Conservation (phyloP, 1,140 invertebrate species). For the Brachionus asplanchnoidis region DNA sequence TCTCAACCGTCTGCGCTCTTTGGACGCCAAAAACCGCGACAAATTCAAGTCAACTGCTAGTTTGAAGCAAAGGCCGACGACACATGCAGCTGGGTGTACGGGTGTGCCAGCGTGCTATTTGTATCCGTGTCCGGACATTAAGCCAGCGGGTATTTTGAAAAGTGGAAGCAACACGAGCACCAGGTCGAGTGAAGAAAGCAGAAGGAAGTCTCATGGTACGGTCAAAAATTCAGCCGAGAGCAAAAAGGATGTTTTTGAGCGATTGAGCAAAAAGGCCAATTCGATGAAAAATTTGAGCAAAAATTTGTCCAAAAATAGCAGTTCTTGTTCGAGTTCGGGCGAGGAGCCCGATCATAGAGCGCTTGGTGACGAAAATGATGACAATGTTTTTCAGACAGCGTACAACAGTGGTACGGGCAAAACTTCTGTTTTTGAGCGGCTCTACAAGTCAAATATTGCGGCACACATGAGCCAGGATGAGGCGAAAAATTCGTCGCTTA, state of each 20-base stretch:
- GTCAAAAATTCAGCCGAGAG: not conserved
- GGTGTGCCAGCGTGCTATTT: constrained; percentile 25
- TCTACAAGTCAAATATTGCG: constrained; percentile 39
- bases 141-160: not conserved
- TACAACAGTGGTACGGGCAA: not conserved
- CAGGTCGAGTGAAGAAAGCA: not conserved
- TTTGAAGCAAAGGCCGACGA: not conserved
- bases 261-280: not conserved
- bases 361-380: not conserved
- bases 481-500: not conserved
- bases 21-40: not conserved
- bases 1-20: not conserved
- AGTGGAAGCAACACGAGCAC: not conserved
- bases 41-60: constrained; percentile 18
- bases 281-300: constrained; percentile 26
- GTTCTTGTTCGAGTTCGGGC: not conserved
- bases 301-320: not conserved
- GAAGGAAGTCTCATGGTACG: not conserved
- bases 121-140: not conserved
- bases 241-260: constrained; percentile 26
- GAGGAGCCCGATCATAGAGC: not conserved
- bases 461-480: constrained; percentile 29
- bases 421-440: constrained; percentile 24
- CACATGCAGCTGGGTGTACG: not conserved
- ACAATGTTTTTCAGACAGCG: not conserved